Evolutionary conservation across 1,140 invertebrate genomes (phyloP).

Genomic region (Drosophila rufa): DNA sequence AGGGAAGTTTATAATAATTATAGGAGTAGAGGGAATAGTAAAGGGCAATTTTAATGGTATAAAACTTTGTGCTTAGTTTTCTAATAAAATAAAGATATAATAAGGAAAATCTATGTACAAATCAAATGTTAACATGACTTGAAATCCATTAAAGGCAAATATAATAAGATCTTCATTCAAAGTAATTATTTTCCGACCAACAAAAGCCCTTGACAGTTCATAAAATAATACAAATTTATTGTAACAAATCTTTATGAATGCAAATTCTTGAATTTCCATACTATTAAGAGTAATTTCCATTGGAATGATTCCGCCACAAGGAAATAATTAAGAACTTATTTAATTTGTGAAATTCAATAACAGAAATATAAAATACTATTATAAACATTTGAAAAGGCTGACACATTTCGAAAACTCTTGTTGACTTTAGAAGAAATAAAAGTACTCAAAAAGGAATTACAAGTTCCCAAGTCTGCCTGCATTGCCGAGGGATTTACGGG

Average conservation of each 20-base stretch:
- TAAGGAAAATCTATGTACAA: not conserved
- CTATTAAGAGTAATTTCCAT: not conserved
- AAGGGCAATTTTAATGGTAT: no score
- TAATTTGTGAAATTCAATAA: not conserved
- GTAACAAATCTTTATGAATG: no score
- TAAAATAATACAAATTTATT: no score
- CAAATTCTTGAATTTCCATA: no score
- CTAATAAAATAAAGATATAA: no score
- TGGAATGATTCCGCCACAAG: no score
- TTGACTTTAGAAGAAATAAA: slow-evolving; percentile 1
- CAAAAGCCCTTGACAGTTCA: no score
- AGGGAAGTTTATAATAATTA: slow-evolving; percentile 1
- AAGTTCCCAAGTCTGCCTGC: not conserved
- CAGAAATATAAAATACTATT: not conserved
- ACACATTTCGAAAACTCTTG: slow-evolving; percentile 2
- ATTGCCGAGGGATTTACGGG: not conserved
- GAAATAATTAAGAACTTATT: not conserved
- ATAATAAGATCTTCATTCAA: no score
- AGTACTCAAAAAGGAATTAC: not conserved
- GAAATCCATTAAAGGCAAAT: not conserved
- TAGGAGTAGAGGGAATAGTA: no score
- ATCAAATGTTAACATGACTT: not conserved
- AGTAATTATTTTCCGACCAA: no score
- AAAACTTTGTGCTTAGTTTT: no score
- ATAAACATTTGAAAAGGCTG: not conserved